Evolutionary conservation across 2,797 vertebrate species (phyloP).

Genomic region (Todus mexicanus): DNA sequence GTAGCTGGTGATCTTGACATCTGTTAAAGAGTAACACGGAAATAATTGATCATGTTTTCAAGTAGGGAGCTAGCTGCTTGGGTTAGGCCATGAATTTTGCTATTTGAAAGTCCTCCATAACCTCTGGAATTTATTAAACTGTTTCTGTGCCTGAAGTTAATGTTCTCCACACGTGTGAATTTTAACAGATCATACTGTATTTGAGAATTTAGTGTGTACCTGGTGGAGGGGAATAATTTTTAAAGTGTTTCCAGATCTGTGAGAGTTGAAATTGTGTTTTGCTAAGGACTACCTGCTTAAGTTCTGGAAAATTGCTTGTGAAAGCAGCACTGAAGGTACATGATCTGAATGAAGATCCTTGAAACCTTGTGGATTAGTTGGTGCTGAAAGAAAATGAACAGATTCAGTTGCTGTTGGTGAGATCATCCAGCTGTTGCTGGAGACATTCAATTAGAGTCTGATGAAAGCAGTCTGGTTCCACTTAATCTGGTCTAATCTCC

Average conservation of each 20-base stretch:
- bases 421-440: not conserved
- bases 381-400: accelerated
- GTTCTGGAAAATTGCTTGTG: not conserved
- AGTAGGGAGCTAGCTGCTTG: not conserved
- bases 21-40: not conserved
- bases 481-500: not conserved
- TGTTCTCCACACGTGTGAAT: not conserved
- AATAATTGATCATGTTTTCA: not conserved
- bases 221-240: not conserved
- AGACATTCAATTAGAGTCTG: not conserved
- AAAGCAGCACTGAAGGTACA: not conserved
- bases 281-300: not conserved
- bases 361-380: not conserved
- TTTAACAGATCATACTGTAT: not conserved
- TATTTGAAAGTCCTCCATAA: not conserved
- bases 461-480: not conserved
- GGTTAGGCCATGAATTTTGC: not conserved
- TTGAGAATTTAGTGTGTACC: not conserved
- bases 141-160: not conserved
- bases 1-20: not conserved
- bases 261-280: not conserved
- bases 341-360: not conserved
- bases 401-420: not conserved
- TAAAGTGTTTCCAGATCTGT: not conserved
- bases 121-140: not conserved